Percentiles rank a stretch among this genome's conserved stretches.
Conservation (phyloP, 2,797 vertebrate species). For the Dryobates pubescens region DNA sequence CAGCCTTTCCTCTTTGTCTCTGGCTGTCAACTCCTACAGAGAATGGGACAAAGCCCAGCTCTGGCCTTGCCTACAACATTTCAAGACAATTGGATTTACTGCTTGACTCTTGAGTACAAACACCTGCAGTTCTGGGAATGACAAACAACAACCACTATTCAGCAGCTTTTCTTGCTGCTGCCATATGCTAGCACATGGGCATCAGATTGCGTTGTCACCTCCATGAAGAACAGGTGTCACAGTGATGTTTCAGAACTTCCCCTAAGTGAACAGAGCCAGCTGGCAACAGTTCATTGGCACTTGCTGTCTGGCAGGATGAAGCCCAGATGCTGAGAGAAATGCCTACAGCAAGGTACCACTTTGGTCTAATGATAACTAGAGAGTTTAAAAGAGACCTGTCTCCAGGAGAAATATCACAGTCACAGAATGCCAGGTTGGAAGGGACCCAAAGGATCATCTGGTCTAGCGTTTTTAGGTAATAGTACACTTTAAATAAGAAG, state of each 20-base stretch:
- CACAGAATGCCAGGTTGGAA: too few relatives aligned
- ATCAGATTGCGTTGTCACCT: not conserved
- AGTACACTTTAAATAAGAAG: too few relatives aligned
- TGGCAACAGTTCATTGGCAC: not conserved
- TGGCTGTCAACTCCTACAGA: not conserved
- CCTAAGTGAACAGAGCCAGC: rapidly evolving
- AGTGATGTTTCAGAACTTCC: not conserved
- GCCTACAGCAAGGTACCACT: not conserved
- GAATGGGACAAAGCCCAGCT: not conserved
- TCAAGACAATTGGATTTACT: not conserved
- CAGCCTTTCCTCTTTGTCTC: not conserved
- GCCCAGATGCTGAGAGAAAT: not conserved
- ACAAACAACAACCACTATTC: not conserved
- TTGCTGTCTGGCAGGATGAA: not conserved
- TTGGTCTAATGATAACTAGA: not conserved
- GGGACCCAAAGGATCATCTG: too few relatives aligned
- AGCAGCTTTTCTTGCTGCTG: not conserved
- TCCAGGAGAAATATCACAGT: not conserved
- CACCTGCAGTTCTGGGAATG: not conserved
- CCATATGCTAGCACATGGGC: not conserved
- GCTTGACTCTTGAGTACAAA: rapidly evolving
- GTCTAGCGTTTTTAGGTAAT: too few relatives aligned
- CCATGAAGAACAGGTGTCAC: not conserved
- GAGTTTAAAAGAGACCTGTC: not conserved
- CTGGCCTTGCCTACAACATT: not conserved